phyloP scores from a whole-genome alignment of 1,140 invertebrate genomes.

The Conopomorpha cramerella region DNA sequence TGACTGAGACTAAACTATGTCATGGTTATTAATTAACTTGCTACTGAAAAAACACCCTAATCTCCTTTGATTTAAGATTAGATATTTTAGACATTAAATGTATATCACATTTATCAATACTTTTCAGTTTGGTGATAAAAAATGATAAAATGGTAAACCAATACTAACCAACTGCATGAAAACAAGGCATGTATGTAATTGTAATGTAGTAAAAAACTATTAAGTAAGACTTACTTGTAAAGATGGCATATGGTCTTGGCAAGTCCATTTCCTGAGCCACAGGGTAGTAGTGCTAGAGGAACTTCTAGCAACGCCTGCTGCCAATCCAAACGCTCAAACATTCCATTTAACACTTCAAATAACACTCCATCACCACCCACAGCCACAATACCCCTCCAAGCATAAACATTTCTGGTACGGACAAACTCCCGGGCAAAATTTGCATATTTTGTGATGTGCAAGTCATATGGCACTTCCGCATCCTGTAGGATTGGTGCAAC shows the following conservation, averaged over 20 bases:
- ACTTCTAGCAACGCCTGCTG: conserved; percentile 73
- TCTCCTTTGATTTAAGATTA: too few species aligned
- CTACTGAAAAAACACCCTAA: too few species aligned
- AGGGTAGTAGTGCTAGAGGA: conserved; percentile 87
- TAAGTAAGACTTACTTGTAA: conserved; percentile 74
- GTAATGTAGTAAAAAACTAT: too few species aligned
- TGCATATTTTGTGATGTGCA: conserved; percentile 85
- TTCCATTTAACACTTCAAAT: conserved; percentile 91
- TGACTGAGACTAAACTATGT: too few species aligned
- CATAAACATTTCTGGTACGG: conserved; percentile 72
- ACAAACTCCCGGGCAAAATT: conserved; percentile 88
- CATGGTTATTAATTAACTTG: too few species aligned
- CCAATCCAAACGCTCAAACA: conserved; percentile 88
- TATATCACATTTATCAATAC: too few species aligned
- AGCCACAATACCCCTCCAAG: conserved; percentile 81
- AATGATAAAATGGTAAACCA: too few species aligned
- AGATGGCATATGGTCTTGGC: conserved; percentile 81
- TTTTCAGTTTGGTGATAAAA: too few species aligned
- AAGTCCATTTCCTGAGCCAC: conserved; percentile 94
- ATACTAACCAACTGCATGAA: too few species aligned
- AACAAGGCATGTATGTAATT: too few species aligned
- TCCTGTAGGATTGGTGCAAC: conserved; percentile 85
- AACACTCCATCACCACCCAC: conserved; percentile 94
- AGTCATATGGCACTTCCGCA: conserved; percentile 83
- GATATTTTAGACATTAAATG: too few species aligned